phyloP scores from a whole-genome alignment of 2,797 vertebrate genomes.

The Halcyon leucocephala region DNA sequence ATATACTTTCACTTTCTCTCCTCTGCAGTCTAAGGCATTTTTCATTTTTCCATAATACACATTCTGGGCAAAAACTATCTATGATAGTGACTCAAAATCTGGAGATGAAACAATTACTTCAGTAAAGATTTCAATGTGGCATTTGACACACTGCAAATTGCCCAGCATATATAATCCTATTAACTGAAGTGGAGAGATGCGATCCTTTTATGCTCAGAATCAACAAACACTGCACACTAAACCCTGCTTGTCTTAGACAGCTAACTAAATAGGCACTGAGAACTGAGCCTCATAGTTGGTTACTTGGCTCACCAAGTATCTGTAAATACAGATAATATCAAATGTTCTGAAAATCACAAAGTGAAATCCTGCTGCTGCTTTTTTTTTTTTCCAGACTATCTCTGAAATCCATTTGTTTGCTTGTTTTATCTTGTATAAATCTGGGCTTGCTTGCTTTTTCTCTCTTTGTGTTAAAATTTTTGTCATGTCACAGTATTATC shows the following conservation, averaged over 20 bases:
- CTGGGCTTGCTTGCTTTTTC: neutral
- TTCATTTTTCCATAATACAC: neutral
- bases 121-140: constrained; percentile 8
- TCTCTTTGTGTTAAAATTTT: neutral
- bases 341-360: neutral
- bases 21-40: neutral
- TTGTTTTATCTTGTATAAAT: neutral
- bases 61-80: neutral
- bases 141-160: constrained; percentile 25
- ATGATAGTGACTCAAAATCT: neutral
- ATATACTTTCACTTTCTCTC: neutral
- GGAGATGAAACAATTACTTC: constrained; percentile 2
- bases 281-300: neutral
- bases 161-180: constrained; percentile 29
- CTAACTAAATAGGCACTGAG: neutral
- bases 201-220: constrained; percentile 31
- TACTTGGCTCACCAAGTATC: neutral
- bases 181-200: constrained; percentile 9
- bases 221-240: constrained; percentile 22
- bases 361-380: neutral
- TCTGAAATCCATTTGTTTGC: neutral
- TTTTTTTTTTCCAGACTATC: neutral
- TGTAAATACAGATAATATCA: neutral
- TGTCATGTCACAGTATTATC: neutral
- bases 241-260: neutral